These are phyloP conservation scores for Pelochelys cantorii DNA, from an alignment of 2,797 vertebrate species.

Conservation along the genomic window DNA sequence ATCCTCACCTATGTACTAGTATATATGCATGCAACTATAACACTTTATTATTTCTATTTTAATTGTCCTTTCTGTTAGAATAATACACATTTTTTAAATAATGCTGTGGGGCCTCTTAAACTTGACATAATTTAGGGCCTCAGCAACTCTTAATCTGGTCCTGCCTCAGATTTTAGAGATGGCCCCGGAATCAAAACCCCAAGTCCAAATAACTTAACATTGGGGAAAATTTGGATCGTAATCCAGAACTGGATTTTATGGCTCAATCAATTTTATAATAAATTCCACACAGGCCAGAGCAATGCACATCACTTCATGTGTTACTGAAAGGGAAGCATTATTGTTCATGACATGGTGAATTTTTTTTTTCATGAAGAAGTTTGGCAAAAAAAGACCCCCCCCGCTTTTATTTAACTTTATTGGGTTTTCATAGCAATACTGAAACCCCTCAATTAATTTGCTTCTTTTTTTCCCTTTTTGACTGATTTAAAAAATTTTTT, in stretches of 20 bases:
- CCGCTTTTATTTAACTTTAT: not conserved
- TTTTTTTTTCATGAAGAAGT: not conserved
- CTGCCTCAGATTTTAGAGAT: not conserved
- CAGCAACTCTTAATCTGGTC: too few relatives aligned
- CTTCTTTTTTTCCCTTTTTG: too few relatives aligned
- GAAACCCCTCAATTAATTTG: not conserved
- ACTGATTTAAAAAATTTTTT: too few relatives aligned
- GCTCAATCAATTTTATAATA: not conserved
- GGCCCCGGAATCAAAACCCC: conserved; percentile 22
- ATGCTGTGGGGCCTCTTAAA: too few relatives aligned
- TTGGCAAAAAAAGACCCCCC: not conserved
- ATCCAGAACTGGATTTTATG: not conserved
- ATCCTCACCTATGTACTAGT: too few relatives aligned
- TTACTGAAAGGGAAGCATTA: not conserved
- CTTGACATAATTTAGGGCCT: too few relatives aligned
- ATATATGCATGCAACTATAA: too few relatives aligned
- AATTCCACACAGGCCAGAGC: not conserved
- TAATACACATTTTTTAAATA: too few relatives aligned
- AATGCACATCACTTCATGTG: not conserved
- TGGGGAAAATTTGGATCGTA: conserved; percentile 4
- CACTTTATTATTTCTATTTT: too few relatives aligned
- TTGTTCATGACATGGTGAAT: not conserved
- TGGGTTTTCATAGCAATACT: not conserved
- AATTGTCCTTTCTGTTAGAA: too few relatives aligned
- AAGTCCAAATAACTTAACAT: conserved; percentile 30